Evolutionary conservation across 2,888 invertebrate species (phyloP).

Genomic region (Idaea biselata): DNA sequence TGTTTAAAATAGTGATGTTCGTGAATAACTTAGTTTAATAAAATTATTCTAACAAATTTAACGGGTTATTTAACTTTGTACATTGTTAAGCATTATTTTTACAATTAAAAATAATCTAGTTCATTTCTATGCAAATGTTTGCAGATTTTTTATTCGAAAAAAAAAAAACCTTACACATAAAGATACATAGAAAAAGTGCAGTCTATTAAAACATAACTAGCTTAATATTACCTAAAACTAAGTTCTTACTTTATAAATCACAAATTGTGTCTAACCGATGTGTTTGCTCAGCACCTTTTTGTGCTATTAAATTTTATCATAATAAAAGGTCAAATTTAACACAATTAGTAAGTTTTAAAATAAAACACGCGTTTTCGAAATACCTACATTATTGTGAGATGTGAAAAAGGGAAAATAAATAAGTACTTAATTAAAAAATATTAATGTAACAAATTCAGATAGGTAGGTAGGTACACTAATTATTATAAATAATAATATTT

Average conservation of each 20-base stretch:
- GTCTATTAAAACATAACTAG: constrained; percentile 28
- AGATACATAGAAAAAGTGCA: constrained; percentile 25
- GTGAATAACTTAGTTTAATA: constrained; percentile 9
- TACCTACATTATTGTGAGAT: not conserved
- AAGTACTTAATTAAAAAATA: not conserved
- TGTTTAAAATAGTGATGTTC: not conserved
- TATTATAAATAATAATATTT: not conserved
- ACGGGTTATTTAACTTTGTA: constrained; percentile 68
- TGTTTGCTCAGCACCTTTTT: constrained; percentile 25
- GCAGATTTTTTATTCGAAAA: constrained; percentile 15
- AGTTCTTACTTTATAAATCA: constrained; percentile 29
- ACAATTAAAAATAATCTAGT: constrained; percentile 51
- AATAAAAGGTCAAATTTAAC: not conserved
- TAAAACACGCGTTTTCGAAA: not conserved
- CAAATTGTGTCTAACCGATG: constrained; percentile 27
- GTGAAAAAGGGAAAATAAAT: not conserved
- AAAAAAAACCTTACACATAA: constrained; percentile 10
- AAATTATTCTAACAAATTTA: constrained; percentile 68
- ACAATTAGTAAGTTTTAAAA: not conserved
- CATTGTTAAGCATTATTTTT: constrained; percentile 48
- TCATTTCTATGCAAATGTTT: constrained; percentile 29
- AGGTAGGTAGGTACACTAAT: too few relatives aligned
- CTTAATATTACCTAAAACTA: constrained; percentile 24
- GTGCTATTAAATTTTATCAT: constrained; percentile 9
- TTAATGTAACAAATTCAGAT: not conserved